Base-by-base conservation (phyloP, 1,140 invertebrate species). In the Danaus melanippus region DNA sequence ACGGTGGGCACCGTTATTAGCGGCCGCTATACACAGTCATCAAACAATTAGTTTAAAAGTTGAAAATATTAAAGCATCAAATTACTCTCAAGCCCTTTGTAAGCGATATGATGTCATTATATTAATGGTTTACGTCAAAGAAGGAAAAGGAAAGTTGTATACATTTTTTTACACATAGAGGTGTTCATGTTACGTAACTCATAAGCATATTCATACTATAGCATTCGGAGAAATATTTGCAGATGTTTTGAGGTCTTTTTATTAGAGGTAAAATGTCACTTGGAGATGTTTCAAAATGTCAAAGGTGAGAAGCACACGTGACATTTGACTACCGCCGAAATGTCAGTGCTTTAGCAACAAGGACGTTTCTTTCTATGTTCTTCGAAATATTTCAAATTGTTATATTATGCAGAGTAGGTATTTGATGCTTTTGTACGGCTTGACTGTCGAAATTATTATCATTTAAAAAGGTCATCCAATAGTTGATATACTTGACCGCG, bases 271-370 rank as follows among this genome's bases (percentile, higher is more conserved):
- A 84, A 84, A 84, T 84, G 76, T 76, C 78, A 83, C 67, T 71
- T 72, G 67, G 55, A 67, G 69, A 59, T 66, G 54, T 69, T 41
- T 40, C 46, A 2, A 77, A 84, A 86, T 84, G 76, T 76, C 79
- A 84, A 68, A 86, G 84, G 80, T 84, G 58, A 69, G 60, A 71
- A 77, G 74, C 74, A 71, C 73, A 71, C 74, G 68, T 80, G 84
- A 86, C 84, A 84, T 86, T 84, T 86, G 81, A 80, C 81, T 79
- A 58, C 60, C 60, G 59, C 74, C 68, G 60, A 86, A 86, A 86
- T 86, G 84, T 80, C 84, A 86, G 84, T 77, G 76, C 79, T 86
- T 86, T 71, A 72, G 83, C 78, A 84, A 74, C 83, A 86, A 86
- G 83, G 83, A 86, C 83, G 81, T 82, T 78, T 85, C 79, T 85